Percentiles rank a stretch among this genome's conserved stretches.
Conservation (phyloP, 2,797 vertebrate species). For the Characodon lateralis region DNA sequence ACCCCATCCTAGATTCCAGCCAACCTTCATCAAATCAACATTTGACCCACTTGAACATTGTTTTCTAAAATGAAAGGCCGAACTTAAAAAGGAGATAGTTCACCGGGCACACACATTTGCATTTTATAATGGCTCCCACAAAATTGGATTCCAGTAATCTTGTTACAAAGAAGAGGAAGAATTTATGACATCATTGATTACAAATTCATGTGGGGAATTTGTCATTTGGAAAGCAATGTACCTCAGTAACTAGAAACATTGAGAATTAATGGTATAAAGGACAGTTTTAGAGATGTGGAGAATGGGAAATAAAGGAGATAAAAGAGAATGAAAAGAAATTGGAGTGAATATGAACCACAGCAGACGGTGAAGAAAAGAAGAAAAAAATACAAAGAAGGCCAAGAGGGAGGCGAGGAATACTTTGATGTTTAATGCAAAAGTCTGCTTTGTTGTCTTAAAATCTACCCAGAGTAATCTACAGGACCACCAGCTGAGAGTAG, state of each 20-base stretch:
- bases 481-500: slow-evolving; percentile 43
- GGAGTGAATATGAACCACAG: slow-evolving; percentile 2
- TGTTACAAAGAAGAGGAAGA: slow-evolving; percentile 14
- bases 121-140: slow-evolving; percentile 28
- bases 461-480: slow-evolving; percentile 39
- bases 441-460: slow-evolving; percentile 47
- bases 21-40: neutral
- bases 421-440: slow-evolving; percentile 59
- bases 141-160: slow-evolving; percentile 24
- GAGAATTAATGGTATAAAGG: neutral
- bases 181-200: slow-evolving; percentile 49
- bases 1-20: neutral
- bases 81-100: neutral
- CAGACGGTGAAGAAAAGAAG: neutral
- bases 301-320: neutral
- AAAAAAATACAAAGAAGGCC: neutral
- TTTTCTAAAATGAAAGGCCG: neutral
- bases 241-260: slow-evolving; percentile 40
- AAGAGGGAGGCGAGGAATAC: slow-evolving; percentile 3
- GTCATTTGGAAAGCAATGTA: slow-evolving; percentile 18
- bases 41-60: neutral
- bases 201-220: slow-evolving; percentile 40
- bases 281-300: neutral
- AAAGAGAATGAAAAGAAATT: neutral
- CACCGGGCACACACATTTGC: slow-evolving; percentile 1